A percentile compares a stretch with the other conserved stretches of the same genome.
Evolutionary conservation across 2,888 invertebrate species (phyloP).

Genomic region (Eurois occulta): DNA sequence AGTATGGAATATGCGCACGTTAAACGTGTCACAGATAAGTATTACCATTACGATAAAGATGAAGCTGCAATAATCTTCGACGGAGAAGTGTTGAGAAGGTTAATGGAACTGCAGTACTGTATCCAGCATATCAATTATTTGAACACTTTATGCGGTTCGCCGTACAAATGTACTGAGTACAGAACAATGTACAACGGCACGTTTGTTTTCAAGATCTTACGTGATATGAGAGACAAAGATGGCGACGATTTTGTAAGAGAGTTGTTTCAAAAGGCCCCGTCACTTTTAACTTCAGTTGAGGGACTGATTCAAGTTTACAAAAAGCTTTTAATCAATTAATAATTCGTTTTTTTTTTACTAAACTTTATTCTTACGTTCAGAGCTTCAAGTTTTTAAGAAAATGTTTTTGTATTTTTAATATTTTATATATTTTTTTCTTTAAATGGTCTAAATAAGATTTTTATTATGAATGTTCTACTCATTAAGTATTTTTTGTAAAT

Average conservation of each 20-base stretch:
- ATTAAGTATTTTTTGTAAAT: not conserved
- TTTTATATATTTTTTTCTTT: not conserved
- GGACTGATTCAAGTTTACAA: constrained; percentile 38
- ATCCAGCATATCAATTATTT: constrained; percentile 72
- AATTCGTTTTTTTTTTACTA: not conserved
- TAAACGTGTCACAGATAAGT: constrained; percentile 11
- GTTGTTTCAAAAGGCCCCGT: constrained; percentile 38
- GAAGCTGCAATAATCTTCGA: constrained; percentile 63
- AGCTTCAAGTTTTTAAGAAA: not conserved
- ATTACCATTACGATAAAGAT: constrained; percentile 41
- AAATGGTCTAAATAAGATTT: not conserved
- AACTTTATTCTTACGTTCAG: not conserved
- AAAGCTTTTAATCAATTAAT: not conserved
- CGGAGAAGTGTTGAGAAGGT: constrained; percentile 54
- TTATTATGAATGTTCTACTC: not conserved
- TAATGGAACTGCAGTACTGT: constrained; percentile 72
- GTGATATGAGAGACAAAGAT: constrained; percentile 33
- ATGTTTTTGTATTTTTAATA: not conserved
- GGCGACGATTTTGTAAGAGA: constrained; percentile 24
- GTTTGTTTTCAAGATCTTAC: constrained; percentile 69
- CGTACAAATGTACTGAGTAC: constrained; percentile 65
- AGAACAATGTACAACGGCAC: constrained; percentile 71
- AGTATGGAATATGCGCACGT: constrained; percentile 31
- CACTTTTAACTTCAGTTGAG: constrained; percentile 19
- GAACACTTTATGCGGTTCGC: constrained; percentile 72